Evolutionary conservation across 1,140 invertebrate species (phyloP), one percentile per base, ranked within the genome.

Genomic region (Drosophila ironensis): DNA sequence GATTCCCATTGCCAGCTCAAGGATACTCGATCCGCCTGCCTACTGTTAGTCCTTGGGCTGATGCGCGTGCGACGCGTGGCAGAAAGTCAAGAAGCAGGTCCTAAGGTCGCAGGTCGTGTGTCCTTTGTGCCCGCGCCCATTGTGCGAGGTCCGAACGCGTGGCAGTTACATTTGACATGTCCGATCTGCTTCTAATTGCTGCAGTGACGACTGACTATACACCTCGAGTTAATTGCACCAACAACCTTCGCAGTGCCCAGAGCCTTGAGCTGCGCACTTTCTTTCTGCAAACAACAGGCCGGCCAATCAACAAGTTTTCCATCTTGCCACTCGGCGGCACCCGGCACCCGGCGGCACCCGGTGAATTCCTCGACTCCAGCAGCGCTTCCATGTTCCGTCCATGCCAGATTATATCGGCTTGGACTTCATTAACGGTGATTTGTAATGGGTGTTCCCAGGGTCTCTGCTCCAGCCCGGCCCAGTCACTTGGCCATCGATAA

Each of bases 401-500:
- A n/a, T 33, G 30, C 30, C 44, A 41, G 66, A 71, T 70, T 70
- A 60, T 47, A 70, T 53, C 54, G n/a, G 35, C 48, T 27, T 67
- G 48, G 42, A 51, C 54, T 67, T 63, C 71, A 72, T 74, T 71
- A 86, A 86, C 71, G 54, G 70, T 75, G 80, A 86, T 72, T 84
- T 75, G 80, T 68, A 74, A 67, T 84, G 78, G 70, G 77, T 72
- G 76, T 72, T 54, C 11, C 47, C 42, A 41, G 22, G 22, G 44
- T 25, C 19, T 20, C 14, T 28, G 19, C 17, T 30, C n/a, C n/a
- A n/a, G 9, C 30, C 30, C 30, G 11, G 30, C n/a, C 4, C 28
- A n/a, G 9, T 30, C 28, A 11, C 28, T 30, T n/a, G 28, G 44
- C 14, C 33, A 57, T 72, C 67, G 77, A 72, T 70, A 64, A 73